Base-by-base conservation (phyloP, 2,888 invertebrate species). In the Cheiracanthium punctorium region DNA sequence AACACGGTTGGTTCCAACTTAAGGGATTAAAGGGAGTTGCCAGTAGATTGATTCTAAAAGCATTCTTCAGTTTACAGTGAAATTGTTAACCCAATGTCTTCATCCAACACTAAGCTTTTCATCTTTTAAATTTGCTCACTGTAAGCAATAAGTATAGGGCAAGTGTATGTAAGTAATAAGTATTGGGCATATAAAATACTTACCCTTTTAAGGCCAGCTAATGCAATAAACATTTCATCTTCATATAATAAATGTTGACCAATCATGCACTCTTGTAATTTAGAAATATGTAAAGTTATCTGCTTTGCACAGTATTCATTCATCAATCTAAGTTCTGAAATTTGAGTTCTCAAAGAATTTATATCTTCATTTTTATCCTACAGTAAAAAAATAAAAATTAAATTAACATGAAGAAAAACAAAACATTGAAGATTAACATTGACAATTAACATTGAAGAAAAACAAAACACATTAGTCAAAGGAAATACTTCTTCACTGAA, bases 191-290 rank as follows among this genome's bases (percentile, higher is more conserved):
- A 1, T 20, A 5, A 20, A 29, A 37, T 20, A 20, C 43, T 75
- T 65, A 88, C 88, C 30, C 81, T 65, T 82, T 89, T 89, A 52
- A 89, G 64, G 52, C 89, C 89, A 73, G 89, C 89, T 17, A 89
- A 33, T 4, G 89, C 80, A 14, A 89, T 32, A 41, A 89, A 75
- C 28, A 89, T 84, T 32, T 88, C 82, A 82, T 89, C 89, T 64
- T 89, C 88, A 65, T 88, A 48, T 20, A 81, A 28, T 14, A 88
- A 86, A 2, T 65, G 43, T 69, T 88, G 88, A 28, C 71, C n/a
- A 14, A 81, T 24, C 75, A 88, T 58, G 29, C 73, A 24, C 12
- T 77, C 72, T 69, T 88, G 84, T 24, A 88, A 52, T 24, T 77
- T 73, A n/a, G 70, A 76, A 41, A 88, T 64, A 64, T 85, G 75